phyloP scores from a whole-genome alignment of 1,140 invertebrate genomes.

The Atta cephalotes region DNA sequence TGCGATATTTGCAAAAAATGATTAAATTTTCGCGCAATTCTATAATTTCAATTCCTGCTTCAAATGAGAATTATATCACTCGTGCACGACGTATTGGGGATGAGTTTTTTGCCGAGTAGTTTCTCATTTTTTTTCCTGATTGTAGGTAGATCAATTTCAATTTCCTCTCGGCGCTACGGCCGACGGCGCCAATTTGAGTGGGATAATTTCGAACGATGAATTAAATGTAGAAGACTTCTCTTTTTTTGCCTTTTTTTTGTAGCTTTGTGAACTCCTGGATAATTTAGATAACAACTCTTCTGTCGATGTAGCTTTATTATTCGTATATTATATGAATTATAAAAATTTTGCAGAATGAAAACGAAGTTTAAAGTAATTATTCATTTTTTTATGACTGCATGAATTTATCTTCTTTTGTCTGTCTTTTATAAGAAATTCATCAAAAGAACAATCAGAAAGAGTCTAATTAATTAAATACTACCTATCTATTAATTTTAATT shows the following conservation, averaged over 20 bases:
- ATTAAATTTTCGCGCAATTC: background rate
- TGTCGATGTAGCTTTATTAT: constrained; percentile 24
- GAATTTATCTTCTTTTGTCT: background rate
- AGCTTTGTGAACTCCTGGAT: background rate
- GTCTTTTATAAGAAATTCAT: background rate
- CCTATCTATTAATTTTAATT: background rate
- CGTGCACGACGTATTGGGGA: background rate
- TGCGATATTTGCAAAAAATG: background rate
- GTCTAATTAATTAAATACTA: background rate
- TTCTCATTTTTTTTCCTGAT: constrained; percentile 25
- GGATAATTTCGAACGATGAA: constrained; percentile 6
- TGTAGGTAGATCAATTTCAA: constrained; percentile 42
- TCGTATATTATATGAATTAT: background rate
- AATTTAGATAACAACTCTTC: constrained; percentile 14
- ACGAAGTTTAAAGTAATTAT: background rate
- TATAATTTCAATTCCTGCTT: constrained; percentile 18
- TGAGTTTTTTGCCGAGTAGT: constrained; percentile 16
- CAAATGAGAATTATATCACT: constrained; percentile 14
- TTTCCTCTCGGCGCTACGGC: constrained; percentile 25
- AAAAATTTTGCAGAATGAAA: background rate
- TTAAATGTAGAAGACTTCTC: background rate
- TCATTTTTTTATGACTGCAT: background rate
- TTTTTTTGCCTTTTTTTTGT: background rate
- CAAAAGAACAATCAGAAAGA: background rate
- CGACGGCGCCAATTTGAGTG: constrained; percentile 26